These are phyloP conservation scores for Sebastolobus altivelis DNA, from an alignment of 2,797 vertebrate genomes.

Conservation along the genomic window DNA sequence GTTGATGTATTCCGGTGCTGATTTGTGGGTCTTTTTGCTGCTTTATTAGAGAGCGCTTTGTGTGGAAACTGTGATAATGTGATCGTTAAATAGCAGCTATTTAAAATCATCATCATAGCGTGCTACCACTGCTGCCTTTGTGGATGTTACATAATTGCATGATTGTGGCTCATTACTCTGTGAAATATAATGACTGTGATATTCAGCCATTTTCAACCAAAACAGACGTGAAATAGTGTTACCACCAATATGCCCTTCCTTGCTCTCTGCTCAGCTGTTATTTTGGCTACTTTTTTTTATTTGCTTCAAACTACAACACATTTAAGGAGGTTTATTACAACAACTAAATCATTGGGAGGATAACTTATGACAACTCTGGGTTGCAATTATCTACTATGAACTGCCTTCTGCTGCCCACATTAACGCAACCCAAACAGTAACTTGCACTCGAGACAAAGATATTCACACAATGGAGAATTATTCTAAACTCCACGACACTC, in stretches of 20 bases:
- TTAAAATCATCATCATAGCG: conserved; percentile 36
- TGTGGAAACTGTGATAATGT: conserved; percentile 26
- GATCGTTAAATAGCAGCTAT: conserved; percentile 25
- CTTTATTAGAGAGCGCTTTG: conserved; percentile 21
- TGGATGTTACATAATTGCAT: conserved; percentile 12
- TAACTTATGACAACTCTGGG: neutral
- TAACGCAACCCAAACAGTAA: neutral
- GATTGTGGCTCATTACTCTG: conserved; percentile 16
- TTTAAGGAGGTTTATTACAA: neutral
- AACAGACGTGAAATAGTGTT: neutral
- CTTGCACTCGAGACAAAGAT: neutral
- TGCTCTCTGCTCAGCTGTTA: neutral
- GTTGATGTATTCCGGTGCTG: conserved; percentile 7
- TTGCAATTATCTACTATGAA: neutral
- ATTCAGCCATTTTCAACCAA: neutral
- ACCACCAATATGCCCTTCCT: neutral
- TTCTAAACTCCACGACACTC: neutral
- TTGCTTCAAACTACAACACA: neutral
- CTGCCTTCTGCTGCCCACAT: neutral
- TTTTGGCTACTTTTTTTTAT: neutral
- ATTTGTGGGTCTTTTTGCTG: neutral
- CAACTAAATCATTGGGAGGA: neutral
- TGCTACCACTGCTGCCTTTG: neutral
- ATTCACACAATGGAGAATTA: neutral
- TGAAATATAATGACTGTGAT: conserved; percentile 27